Percentiles rank a stretch among this genome's conserved stretches.
These are phyloP conservation scores for Orthosia cruda DNA, from an alignment of 2,888 invertebrate genomes.

Conservation along the genomic window DNA sequence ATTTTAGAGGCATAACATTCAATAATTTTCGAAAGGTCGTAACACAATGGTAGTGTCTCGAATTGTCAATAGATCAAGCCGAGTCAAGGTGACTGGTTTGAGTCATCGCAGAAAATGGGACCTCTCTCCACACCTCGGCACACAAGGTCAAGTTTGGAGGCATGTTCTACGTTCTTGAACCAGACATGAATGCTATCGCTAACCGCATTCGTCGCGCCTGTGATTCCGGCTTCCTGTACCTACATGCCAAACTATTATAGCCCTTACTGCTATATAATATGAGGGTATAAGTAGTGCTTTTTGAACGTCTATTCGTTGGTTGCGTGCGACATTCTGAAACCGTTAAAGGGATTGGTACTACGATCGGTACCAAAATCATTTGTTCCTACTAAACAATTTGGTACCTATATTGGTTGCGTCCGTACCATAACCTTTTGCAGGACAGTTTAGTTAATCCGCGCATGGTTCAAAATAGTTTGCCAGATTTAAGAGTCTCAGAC, in stretches of 20 bases:
- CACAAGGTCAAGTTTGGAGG: conserved; percentile 58
- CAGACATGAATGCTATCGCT: conserved; percentile 44
- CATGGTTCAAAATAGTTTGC: conserved; percentile 6
- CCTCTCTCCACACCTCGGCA: conserved; percentile 36
- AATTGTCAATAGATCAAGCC: conserved; percentile 54
- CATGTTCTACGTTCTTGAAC: conserved; percentile 43
- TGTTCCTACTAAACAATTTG: too few relatives aligned
- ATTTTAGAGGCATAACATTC: background rate
- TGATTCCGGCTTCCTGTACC: conserved; percentile 16
- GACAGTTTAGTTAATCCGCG: background rate
- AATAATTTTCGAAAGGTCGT: conserved; percentile 4
- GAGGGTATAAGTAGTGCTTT: too few relatives aligned
- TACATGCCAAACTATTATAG: background rate
- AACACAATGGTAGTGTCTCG: conserved; percentile 31
- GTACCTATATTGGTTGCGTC: background rate
- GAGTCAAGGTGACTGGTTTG: conserved; percentile 49
- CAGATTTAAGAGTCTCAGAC: too few relatives aligned
- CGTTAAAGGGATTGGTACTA: too few relatives aligned
- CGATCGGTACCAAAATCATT: background rate
- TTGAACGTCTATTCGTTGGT: background rate
- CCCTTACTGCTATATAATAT: background rate
- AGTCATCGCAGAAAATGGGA: conserved; percentile 57
- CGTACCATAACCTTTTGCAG: background rate
- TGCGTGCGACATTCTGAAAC: too few relatives aligned
- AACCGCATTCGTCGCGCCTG: conserved; percentile 9